phyloP scores from a whole-genome alignment of 2,888 invertebrate species.

The Pristionchus fissidentatus region DNA sequence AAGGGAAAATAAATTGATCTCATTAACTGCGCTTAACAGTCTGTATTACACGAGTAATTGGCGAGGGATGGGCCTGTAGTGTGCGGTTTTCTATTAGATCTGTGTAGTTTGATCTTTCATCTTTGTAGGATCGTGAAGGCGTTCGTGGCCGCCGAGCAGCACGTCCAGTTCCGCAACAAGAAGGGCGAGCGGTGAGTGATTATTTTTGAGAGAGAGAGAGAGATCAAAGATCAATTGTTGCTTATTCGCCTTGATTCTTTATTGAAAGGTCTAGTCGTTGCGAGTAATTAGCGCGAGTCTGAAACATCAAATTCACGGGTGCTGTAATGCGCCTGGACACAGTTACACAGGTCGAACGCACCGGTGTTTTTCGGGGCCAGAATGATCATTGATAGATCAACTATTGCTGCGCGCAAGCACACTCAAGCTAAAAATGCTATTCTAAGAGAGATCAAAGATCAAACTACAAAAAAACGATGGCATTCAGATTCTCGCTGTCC shows the following conservation, averaged over 20 bases:
- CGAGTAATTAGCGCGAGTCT: too few relatives aligned
- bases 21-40: too few relatives aligned
- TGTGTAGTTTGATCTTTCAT: constrained; percentile 9
- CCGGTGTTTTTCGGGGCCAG: too few relatives aligned
- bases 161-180: neutral
- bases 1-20: too few relatives aligned
- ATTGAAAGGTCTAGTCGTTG: too few relatives aligned
- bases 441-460: neutral
- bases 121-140: constrained; percentile 44
- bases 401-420: too few relatives aligned
- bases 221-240: neutral
- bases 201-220: neutral
- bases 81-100: neutral
- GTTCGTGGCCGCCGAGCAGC: constrained; percentile 42
- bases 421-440: too few relatives aligned
- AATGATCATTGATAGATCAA: too few relatives aligned
- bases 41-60: neutral
- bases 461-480: neutral
- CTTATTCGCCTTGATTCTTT: too few relatives aligned
- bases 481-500: constrained; percentile 28
- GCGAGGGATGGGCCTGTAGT: neutral
- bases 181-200: constrained; percentile 7
- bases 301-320: too few relatives aligned
- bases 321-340: too few relatives aligned
- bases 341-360: too few relatives aligned